A percentile compares a stretch with the other conserved stretches of the same genome.
phyloP scores from a whole-genome alignment of 2,797 vertebrate genomes.

The Florisuga fusca region DNA sequence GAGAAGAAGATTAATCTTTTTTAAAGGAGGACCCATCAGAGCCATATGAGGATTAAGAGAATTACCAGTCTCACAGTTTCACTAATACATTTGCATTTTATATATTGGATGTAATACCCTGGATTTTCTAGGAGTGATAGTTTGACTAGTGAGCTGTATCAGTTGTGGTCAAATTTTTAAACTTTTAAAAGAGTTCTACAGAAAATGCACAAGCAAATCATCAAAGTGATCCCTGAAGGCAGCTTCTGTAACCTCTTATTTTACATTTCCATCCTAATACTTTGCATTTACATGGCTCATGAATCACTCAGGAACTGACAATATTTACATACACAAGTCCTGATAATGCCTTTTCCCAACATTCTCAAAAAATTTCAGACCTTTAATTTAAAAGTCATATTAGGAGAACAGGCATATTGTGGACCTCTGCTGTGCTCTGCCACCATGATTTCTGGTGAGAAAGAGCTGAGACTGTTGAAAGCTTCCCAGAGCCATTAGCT shows the following conservation, averaged over 20 bases:
- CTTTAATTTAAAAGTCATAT: neutral
- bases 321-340: neutral
- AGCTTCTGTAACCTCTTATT: neutral
- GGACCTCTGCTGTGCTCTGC: neutral
- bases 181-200: neutral
- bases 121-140: neutral
- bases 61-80: neutral
- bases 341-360: neutral
- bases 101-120: neutral
- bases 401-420: neutral
- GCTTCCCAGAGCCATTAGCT: neutral
- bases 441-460: neutral
- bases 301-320: neutral
- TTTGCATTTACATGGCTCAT: neutral
- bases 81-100: neutral
- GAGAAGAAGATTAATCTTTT: neutral
- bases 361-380: neutral
- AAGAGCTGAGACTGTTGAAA: neutral
- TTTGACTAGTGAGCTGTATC: neutral
- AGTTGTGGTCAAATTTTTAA: neutral
- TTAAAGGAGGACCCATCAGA: neutral
- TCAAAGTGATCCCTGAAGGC: neutral
- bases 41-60: neutral
- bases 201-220: neutral
- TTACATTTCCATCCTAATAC: neutral